Base-by-base conservation (phyloP, 2,113 vertebrate genomes). In the Mungos mungo region DNA sequence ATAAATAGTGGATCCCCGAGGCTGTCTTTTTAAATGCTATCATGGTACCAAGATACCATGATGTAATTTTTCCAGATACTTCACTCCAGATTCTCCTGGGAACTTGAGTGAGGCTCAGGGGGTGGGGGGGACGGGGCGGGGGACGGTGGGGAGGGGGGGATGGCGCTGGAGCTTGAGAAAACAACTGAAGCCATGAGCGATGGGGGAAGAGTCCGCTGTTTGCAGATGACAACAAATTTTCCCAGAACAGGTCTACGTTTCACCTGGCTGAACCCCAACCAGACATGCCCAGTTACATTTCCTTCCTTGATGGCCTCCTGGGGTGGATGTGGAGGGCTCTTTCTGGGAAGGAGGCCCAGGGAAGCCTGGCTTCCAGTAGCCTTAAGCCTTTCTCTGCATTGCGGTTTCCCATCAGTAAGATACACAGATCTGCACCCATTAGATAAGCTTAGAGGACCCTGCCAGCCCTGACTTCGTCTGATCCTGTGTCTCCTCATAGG, bases 371-470 rank as follows among this genome's bases (percentile, higher is more conserved):
- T 10, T 94, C 29, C 45, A 14, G 15, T 19, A 65, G 18, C 15
- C 12, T 60, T 27, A 27, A 6, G 12, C 47, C 5, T 66, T 31
- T 93, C 72, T 60, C 80, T 13, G 35, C 11, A 6, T 50, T 83
- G 82, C 0, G 35, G 3, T 90, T 95, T 81, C 35, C 68, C 68
- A 74, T 77, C 65, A 41, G 74, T 66, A 52, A 57, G 93, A 69
- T 41, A 7, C 45, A 31, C 38, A 81, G 85, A 71, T 41, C 87
- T 85, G 83, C 9, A 4, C 77, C 82, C 23, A 35, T 41, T 15
- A 68, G 80, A 95, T 92, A 95, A 92, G 45, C 84, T 88, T 65
- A n/a, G 47, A 74, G 60, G 81, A 80, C 81, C n/a, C 33, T 12
- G 74, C 38, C 19, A 88, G 45, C 33, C 47, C 52, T 7, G 21